A percentile compares a stretch with the other conserved stretches of the same genome.
These are phyloP conservation scores for Morbakka virulenta DNA, from an alignment of 30 jellyfish, hydroid and myxozoan species.

Conservation along the genomic window DNA sequence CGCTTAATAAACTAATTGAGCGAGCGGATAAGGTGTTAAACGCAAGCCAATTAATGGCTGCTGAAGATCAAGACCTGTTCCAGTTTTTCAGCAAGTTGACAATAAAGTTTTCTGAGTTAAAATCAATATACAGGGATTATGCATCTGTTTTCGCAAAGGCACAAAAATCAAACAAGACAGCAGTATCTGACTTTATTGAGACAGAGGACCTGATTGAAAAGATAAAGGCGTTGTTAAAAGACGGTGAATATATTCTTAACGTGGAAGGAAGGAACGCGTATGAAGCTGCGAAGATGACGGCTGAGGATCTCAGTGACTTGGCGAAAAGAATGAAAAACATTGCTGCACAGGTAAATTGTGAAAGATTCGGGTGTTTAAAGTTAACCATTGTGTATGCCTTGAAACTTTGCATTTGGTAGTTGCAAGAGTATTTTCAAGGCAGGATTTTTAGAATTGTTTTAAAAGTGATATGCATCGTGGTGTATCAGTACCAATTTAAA, in stretches of 20 bases:
- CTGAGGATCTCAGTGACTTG: conserved; percentile 60
- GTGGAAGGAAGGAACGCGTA: conserved; percentile 42
- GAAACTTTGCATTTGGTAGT: no score
- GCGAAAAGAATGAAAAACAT: conserved; percentile 80
- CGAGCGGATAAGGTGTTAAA: conserved; percentile 42
- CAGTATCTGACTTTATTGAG: conserved; percentile 44
- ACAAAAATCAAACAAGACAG: conserved; percentile 41
- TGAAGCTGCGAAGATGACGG: conserved; percentile 40
- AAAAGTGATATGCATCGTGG: no score
- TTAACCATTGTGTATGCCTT: not conserved
- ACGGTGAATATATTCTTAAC: conserved; percentile 50
- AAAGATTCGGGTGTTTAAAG: not conserved
- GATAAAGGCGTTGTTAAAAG: conserved; percentile 54
- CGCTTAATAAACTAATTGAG: conserved; percentile 36
- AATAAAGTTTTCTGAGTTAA: conserved; percentile 48
- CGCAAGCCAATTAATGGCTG: conserved; percentile 32
- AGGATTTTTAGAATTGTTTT: not conserved
- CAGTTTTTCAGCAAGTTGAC: conserved; percentile 54
- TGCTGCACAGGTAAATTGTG: conserved; percentile 83
- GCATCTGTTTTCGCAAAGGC: conserved; percentile 41
- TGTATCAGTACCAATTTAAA: no score
- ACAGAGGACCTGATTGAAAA: conserved; percentile 82
- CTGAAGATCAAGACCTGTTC: conserved; percentile 58
- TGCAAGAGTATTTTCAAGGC: no score
- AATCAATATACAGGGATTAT: conserved; percentile 22